Evolutionary conservation across 2,888 invertebrate species (phyloP).

Genomic region (Andrena fulva): DNA sequence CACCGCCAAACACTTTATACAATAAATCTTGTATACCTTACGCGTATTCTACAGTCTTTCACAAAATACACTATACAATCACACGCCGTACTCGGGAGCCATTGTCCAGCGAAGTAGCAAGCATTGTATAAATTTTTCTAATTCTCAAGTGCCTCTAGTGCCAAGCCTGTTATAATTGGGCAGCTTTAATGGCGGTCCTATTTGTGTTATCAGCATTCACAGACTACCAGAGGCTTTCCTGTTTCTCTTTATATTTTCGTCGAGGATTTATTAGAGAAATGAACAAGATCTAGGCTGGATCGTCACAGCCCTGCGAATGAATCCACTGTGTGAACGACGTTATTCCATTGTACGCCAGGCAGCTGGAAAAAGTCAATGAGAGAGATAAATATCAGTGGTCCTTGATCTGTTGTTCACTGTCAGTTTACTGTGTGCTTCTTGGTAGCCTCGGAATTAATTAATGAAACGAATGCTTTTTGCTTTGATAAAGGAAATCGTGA

Average conservation of each 20-base stretch:
- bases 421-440: too few species aligned
- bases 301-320: conserved; percentile 70
- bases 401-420: too few species aligned
- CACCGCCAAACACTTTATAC: background rate
- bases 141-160: too few species aligned
- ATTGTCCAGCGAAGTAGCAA: too few species aligned
- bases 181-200: background rate
- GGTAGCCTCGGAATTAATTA: too few species aligned
- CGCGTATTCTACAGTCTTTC: background rate
- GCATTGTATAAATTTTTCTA: too few species aligned
- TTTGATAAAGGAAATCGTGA: too few species aligned
- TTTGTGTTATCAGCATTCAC: background rate
- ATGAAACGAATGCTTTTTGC: too few species aligned
- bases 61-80: background rate
- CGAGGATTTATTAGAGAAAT: background rate
- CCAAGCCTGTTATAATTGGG: too few species aligned
- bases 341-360: conserved; percentile 73
- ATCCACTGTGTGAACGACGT: conserved; percentile 75
- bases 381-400: background rate
- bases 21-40: background rate
- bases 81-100: too few species aligned
- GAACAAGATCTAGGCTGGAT: conserved; percentile 49
- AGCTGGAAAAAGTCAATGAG: conserved; percentile 64
- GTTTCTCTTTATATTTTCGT: background rate
- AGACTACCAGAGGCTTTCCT: too few species aligned